Evolutionary conservation across 30 jellyfish, hydroid and myxozoan genomes (phyloP).

Genomic region (Aurelia sp.): DNA sequence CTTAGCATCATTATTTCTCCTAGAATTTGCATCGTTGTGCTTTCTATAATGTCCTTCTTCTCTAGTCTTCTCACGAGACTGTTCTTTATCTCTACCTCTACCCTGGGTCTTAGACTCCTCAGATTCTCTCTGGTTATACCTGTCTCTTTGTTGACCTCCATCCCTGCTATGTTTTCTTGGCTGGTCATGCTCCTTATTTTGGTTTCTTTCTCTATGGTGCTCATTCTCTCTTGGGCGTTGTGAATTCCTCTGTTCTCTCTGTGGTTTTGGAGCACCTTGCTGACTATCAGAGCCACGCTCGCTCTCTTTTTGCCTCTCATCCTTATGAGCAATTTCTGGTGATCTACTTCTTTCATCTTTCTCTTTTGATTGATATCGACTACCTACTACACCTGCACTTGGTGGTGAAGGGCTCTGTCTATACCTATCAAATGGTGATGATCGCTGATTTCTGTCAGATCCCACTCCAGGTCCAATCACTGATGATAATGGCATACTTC

Average conservation of each 20-base stretch:
- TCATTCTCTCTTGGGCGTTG: constrained; percentile 46
- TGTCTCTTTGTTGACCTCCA: constrained; percentile 46
- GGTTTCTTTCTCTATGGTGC: constrained; percentile 16
- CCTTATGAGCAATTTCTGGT: constrained; percentile 29
- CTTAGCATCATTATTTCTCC: neutral
- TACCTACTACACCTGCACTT: constrained; percentile 36
- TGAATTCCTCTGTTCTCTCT: constrained; percentile 41
- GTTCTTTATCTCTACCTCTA: constrained; percentile 19
- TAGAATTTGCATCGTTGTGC: constrained; percentile 7
- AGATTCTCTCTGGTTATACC: constrained; percentile 3
- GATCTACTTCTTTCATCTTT: constrained; percentile 46
- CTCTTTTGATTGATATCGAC: constrained; percentile 29
- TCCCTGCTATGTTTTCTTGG: constrained; percentile 53
- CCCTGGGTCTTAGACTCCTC: constrained; percentile 17
- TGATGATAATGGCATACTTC: constrained; percentile 67
- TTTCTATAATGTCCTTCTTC: constrained; percentile 23
- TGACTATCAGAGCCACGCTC: constrained; percentile 33
- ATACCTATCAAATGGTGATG: constrained; percentile 69
- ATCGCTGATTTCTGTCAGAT: constrained; percentile 42
- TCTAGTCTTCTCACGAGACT: constrained; percentile 7
- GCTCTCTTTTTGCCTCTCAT: constrained; percentile 26
- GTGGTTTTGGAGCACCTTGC: constrained; percentile 35
- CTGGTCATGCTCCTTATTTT: constrained; percentile 26
- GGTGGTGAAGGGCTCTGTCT: constrained; percentile 76
- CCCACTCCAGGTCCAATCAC: constrained; percentile 50